Percentiles rank a stretch among this genome's conserved stretches.
These are phyloP conservation scores for Uropsilus gracilis DNA, from an alignment of 2,113 vertebrate species.

Conservation along the genomic window DNA sequence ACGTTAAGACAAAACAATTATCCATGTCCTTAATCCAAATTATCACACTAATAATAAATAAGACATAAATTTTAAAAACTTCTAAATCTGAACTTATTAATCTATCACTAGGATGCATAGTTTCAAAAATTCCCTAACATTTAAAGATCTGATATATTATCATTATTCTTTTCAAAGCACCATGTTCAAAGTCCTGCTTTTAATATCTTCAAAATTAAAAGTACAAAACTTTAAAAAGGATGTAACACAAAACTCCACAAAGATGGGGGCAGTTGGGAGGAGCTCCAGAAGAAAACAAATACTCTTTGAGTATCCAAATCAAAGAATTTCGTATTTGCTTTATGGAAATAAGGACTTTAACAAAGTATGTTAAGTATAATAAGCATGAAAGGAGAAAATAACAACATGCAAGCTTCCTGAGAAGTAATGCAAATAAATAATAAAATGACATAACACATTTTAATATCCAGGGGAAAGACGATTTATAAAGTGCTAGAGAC, in stretches of 20 bases:
- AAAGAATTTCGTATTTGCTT: background rate
- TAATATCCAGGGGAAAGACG: background rate
- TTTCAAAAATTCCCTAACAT: background rate
- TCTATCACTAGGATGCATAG: background rate
- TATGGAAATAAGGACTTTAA: background rate
- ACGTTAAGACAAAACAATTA: background rate
- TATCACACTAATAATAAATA: background rate
- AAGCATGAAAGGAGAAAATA: background rate
- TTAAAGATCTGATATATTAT: background rate
- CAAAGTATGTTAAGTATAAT: background rate
- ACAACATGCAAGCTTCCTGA: background rate
- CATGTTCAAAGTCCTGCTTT: background rate
- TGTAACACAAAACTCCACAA: background rate
- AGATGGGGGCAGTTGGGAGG: background rate
- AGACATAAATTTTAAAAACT: background rate
- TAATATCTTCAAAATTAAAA: slow-evolving; percentile 2
- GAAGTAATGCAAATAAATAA: background rate
- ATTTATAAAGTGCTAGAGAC: background rate
- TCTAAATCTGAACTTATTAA: slow-evolving; percentile 5
- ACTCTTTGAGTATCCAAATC: background rate
- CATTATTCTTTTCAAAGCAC: background rate
- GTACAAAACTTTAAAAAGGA: background rate
- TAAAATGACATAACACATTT: background rate
- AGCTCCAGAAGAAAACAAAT: background rate
- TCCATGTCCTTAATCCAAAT: background rate